Conservation (phyloP, 2,797 vertebrate species). For the Molossus alvarezi region DNA sequence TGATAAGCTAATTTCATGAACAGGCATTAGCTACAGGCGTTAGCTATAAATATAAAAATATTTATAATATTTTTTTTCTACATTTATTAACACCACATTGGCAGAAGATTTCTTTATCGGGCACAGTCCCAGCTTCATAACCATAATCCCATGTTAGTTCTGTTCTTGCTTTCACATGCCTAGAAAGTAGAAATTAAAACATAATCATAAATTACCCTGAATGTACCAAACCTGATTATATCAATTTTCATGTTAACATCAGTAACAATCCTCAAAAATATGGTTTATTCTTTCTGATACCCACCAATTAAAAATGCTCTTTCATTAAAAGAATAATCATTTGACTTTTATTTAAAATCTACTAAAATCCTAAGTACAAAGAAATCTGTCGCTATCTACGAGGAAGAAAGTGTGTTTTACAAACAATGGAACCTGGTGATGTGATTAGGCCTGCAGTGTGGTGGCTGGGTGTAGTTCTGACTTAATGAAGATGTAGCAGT, state of each 20-base stretch:
- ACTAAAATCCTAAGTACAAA: conserved; percentile 56
- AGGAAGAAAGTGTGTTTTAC: neutral
- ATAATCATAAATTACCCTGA: conserved; percentile 61
- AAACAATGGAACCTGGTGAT: neutral
- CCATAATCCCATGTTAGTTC: conserved; percentile 97
- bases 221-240: conserved; percentile 46
- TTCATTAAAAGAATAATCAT: conserved; percentile 67
- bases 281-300: conserved; percentile 3
- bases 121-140: conserved; percentile 90
- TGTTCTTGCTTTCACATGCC: conserved; percentile 94
- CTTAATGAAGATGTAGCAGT: conserved; percentile 15
- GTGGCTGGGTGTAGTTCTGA: neutral
- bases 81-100: conserved; percentile 91
- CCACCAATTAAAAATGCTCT: conserved; percentile 16
- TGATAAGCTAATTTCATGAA: conserved; percentile 62
- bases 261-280: conserved; percentile 49
- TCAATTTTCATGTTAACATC: conserved; percentile 51
- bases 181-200: conserved; percentile 88
- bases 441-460: neutral
- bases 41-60: neutral
- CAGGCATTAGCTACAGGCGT: conserved; percentile 29
- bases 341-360: conserved; percentile 60
- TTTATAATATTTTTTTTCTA: conserved; percentile 90
- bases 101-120: conserved; percentile 91
- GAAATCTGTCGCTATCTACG: neutral